Conservation (phyloP, 2,797 vertebrate species). For the Rousettus madagascariensis region DNA sequence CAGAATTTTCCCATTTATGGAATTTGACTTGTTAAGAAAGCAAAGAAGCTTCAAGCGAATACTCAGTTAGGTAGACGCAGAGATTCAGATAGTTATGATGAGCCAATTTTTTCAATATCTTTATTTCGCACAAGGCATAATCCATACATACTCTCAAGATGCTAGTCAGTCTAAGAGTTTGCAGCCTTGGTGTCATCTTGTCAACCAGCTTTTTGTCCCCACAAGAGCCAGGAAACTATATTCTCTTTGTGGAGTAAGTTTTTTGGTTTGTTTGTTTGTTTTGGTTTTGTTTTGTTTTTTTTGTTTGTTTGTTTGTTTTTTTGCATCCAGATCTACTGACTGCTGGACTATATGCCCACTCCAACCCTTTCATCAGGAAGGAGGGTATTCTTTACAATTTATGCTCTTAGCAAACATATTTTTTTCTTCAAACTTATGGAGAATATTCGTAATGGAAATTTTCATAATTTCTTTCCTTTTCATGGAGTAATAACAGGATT, state of each 20-base stretch:
- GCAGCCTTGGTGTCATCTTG: not conserved
- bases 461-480: not conserved
- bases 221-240: not conserved
- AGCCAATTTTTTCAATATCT: not conserved
- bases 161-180: not conserved
- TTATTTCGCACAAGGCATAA: not conserved
- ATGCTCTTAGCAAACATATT: not conserved
- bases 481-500: not conserved
- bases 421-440: not conserved
- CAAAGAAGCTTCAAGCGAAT: not conserved
- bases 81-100: not conserved
- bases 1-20: not conserved
- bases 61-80: not conserved
- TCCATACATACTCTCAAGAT: not conserved
- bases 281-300: no score
- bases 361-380: not conserved
- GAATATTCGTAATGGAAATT: not conserved
- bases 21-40: not conserved
- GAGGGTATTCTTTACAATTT: not conserved
- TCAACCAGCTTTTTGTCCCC: not conserved
- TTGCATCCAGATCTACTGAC: not conserved
- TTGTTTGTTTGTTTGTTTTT: no score
- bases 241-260: not conserved
- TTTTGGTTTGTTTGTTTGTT: not conserved
- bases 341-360: not conserved